Percentiles rank a stretch among this genome's conserved stretches.
Evolutionary conservation across 2,113 vertebrate species (phyloP).

Genomic region (Paratilapia polleni): DNA sequence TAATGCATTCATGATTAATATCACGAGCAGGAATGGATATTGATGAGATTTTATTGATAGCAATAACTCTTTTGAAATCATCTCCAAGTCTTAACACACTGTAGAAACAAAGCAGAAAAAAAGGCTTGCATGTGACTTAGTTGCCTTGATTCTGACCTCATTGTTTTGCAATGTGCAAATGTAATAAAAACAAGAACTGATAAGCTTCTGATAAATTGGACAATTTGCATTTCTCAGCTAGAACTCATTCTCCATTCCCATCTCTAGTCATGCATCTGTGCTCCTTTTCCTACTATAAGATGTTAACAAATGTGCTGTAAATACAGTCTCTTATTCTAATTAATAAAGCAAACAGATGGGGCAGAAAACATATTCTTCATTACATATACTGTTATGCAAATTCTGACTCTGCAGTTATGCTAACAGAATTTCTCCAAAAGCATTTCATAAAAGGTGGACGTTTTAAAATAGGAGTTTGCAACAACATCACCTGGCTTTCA

Average conservation of each 20-base stretch:
- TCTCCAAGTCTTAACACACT: not conserved
- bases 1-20: not conserved
- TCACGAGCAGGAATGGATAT: not conserved
- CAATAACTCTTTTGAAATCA: not conserved
- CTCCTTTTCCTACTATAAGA: not conserved
- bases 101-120: not conserved
- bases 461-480: constrained; percentile 6
- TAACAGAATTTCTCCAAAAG: not conserved
- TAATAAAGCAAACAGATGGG: not conserved
- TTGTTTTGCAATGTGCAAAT: not conserved
- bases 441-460: not conserved
- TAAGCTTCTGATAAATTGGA: not conserved
- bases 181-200: not conserved
- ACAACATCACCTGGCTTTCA: constrained; percentile 87
- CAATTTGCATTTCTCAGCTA: not conserved
- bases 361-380: not conserved
- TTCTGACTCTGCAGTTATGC: not conserved
- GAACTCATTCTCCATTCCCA: not conserved
- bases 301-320: not conserved
- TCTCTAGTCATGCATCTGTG: not conserved
- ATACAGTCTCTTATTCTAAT: not conserved
- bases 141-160: not conserved
- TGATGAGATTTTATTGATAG: not conserved
- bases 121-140: not conserved
- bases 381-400: not conserved